phyloP scores from a whole-genome alignment of 2,797 vertebrate genomes.

The Premnoplex brunnescens region DNA sequence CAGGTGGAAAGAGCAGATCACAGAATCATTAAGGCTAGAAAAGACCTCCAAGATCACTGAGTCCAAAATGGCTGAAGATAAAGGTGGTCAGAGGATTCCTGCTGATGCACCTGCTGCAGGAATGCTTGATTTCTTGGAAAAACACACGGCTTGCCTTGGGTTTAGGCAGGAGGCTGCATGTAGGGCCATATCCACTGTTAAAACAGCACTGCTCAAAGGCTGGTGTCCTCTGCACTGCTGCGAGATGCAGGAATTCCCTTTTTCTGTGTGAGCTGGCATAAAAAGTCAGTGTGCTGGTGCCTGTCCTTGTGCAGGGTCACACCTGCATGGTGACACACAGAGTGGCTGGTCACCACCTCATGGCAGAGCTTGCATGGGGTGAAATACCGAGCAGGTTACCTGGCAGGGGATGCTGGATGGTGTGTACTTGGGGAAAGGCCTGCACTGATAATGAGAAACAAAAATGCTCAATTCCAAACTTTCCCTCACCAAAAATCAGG shows the following conservation, averaged over 20 bases:
- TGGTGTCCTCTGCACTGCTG: not conserved
- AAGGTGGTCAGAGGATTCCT: not conserved
- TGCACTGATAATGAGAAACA: not conserved
- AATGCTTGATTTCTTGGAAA: not conserved
- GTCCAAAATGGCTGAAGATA: not conserved
- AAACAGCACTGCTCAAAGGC: not conserved
- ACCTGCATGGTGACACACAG: not conserved
- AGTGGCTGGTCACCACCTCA: not conserved
- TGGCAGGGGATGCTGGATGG: not conserved
- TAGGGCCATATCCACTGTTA: not conserved
- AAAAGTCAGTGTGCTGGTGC: not conserved
- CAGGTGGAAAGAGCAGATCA: not conserved
- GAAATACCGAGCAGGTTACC: not conserved
- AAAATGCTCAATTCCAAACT: not conserved
- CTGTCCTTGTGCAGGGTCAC: not conserved
- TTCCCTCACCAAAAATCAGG: not conserved
- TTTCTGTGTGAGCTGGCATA: not conserved
- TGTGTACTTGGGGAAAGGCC: not conserved
- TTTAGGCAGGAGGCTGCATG: not conserved
- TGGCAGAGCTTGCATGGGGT: rapidly evolving
- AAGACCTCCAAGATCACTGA: not conserved
- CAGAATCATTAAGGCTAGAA: not conserved
- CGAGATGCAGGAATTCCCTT: not conserved
- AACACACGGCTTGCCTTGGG: not conserved
- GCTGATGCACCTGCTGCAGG: not conserved